phyloP scores from a whole-genome alignment of 2,113 vertebrate species.

The Chaetops frenatus region DNA sequence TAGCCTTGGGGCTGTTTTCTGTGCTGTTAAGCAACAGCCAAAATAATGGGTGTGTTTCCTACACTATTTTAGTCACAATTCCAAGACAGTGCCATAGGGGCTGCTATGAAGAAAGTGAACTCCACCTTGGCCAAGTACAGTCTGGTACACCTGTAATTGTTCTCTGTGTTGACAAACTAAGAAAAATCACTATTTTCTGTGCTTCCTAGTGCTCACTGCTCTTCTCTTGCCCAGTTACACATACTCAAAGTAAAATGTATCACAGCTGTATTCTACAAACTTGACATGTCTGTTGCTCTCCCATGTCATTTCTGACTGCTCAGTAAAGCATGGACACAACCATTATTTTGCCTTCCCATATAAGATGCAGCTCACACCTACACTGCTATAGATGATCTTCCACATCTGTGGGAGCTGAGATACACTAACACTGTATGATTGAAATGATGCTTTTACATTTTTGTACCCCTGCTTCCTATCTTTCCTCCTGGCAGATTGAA shows the following conservation, averaged over 20 bases:
- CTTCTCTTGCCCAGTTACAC: background rate
- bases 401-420: background rate
- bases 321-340: background rate
- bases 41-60: background rate
- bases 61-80: background rate
- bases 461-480: background rate
- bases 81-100: background rate
- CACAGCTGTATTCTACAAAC: background rate
- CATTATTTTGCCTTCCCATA: background rate
- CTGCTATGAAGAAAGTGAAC: background rate
- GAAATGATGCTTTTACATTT: background rate
- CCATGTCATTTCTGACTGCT: background rate
- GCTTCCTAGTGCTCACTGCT: background rate
- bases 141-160: background rate
- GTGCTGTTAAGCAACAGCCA: background rate
- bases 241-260: background rate
- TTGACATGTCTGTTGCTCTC: background rate
- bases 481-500: background rate
- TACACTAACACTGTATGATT: background rate
- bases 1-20: background rate
- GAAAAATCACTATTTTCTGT: background rate
- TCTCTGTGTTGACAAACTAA: background rate
- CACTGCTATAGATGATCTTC: background rate
- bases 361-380: background rate
- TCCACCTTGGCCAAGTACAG: background rate